Evolutionary conservation across 2,113 vertebrate genomes (phyloP).

Genomic region (Anolis sagrei): DNA sequence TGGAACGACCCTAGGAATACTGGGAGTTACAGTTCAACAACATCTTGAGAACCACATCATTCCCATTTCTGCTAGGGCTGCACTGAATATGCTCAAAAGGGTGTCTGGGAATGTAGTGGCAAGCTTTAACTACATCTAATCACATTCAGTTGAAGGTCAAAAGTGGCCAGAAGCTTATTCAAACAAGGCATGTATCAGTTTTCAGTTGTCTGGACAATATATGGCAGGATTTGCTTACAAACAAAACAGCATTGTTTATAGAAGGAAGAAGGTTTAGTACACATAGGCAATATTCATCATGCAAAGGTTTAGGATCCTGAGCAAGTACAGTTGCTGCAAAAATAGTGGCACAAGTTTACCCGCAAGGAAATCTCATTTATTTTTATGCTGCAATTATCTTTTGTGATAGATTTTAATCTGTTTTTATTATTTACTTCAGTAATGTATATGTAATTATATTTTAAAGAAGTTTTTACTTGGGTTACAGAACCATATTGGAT

Average conservation of each 20-base stretch:
- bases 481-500: neutral
- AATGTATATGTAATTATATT: neutral
- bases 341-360: neutral
- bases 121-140: neutral
- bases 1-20: no score
- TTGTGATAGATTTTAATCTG: neutral
- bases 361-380: neutral
- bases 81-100: no score
- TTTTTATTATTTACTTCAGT: conserved; percentile 1
- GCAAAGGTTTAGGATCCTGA: neutral
- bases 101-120: neutral
- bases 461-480: neutral
- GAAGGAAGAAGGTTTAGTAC: neutral
- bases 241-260: neutral
- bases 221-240: neutral
- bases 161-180: neutral
- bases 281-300: neutral
- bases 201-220: neutral
- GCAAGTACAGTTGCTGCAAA: no score
- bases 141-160: neutral
- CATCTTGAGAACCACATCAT: no score
- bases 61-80: no score
- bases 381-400: neutral
- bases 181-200: neutral
- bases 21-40: no score